Conservation (phyloP, 2,797 vertebrate species). For the Crenuchus spilurus region DNA sequence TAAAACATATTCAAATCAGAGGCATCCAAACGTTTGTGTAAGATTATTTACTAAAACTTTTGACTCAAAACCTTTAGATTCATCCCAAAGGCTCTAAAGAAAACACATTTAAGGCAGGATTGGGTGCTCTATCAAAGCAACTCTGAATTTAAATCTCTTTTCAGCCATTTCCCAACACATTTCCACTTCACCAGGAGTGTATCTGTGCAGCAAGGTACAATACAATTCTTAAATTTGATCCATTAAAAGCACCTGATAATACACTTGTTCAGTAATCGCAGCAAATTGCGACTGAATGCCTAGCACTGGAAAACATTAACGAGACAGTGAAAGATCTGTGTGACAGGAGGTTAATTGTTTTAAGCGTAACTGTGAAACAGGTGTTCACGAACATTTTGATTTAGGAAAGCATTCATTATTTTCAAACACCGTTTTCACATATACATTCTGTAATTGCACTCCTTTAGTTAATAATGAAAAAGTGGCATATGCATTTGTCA, state of each 20-base stretch:
- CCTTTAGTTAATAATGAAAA: slow-evolving; percentile 42
- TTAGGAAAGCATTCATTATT: slow-evolving; percentile 44
- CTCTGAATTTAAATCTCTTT: slow-evolving; percentile 49
- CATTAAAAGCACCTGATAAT: slow-evolving; percentile 54
- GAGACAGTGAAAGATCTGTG: slow-evolving; percentile 54
- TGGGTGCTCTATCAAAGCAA: background rate
- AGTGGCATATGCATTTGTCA: slow-evolving; percentile 29
- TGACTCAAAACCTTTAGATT: background rate
- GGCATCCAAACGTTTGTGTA: no score
- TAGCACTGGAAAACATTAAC: slow-evolving; percentile 58
- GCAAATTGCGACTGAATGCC: slow-evolving; percentile 58
- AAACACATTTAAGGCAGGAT: background rate
- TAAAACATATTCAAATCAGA: no score
- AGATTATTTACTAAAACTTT: no score
- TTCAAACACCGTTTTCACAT: slow-evolving; percentile 52
- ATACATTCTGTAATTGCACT: slow-evolving; percentile 50
- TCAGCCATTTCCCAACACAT: slow-evolving; percentile 62
- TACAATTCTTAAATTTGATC: slow-evolving; percentile 59
- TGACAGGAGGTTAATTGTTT: slow-evolving; percentile 53
- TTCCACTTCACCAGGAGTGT: slow-evolving; percentile 47
- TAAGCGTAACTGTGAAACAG: slow-evolving; percentile 54
- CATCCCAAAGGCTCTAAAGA: background rate
- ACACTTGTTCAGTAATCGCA: slow-evolving; percentile 56
- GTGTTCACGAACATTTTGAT: slow-evolving; percentile 41
- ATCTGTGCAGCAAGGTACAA: slow-evolving; percentile 37